Conservation (phyloP, 2,113 vertebrate species). For the Oxyura jamaicensis region DNA sequence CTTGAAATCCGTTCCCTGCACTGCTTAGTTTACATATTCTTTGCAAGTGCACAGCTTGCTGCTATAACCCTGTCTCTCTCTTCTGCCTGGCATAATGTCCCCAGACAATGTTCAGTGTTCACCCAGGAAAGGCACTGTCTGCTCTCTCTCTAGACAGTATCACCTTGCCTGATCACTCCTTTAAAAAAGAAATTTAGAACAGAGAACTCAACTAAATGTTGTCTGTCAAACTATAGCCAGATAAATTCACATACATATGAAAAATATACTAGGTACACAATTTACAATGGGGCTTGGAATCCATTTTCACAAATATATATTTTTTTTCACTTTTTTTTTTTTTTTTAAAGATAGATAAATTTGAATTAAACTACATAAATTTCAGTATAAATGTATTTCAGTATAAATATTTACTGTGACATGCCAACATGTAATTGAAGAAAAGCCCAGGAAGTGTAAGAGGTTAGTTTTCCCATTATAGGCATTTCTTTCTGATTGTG, state of each 20-base stretch:
- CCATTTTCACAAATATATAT: background rate
- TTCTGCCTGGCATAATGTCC: background rate
- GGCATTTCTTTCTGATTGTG: constrained; percentile 55
- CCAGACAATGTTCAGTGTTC: background rate
- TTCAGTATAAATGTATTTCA: background rate
- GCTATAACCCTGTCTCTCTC: background rate
- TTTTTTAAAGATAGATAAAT: background rate
- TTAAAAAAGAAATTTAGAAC: background rate
- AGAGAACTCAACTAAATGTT: background rate
- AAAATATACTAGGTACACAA: fast-evolving
- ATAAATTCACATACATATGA: background rate
- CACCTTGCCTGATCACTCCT: background rate
- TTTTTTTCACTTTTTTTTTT: background rate
- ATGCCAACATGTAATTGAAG: background rate
- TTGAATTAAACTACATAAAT: constrained; percentile 12
- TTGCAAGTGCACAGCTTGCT: background rate
- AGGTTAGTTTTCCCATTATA: constrained; percentile 25
- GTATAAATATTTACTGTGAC: background rate
- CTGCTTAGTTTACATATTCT: background rate
- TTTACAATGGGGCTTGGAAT: background rate
- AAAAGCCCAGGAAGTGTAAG: constrained; percentile 38
- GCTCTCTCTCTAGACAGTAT: background rate
- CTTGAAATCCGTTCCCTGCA: background rate
- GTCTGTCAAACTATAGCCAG: background rate
- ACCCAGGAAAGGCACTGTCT: background rate